Conservation (phyloP, 2,888 invertebrate genomes). For the Eupeodes latifasciatus region DNA sequence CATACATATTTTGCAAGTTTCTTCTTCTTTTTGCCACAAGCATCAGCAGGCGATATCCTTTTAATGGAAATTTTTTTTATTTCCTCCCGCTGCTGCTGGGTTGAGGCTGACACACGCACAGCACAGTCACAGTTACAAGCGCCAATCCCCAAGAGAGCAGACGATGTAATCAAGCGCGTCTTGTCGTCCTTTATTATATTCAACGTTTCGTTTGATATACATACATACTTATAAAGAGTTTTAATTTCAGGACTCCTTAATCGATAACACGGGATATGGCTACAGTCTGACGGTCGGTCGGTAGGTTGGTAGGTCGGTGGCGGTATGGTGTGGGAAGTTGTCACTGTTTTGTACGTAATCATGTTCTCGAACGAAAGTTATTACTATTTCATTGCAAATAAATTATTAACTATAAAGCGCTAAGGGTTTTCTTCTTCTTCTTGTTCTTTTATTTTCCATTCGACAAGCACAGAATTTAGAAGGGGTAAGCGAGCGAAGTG, state of each 20-base stretch:
- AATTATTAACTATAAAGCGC: constrained; percentile 52
- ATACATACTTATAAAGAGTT: constrained; percentile 35
- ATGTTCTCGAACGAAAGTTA: constrained; percentile 58
- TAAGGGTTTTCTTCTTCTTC: constrained; percentile 11
- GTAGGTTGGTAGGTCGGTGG: not conserved
- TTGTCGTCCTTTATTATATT: constrained; percentile 24
- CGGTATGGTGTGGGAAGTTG: constrained; percentile 25
- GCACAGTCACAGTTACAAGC: constrained; percentile 21
- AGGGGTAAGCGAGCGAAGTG: too few relatives aligned
- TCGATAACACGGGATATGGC: constrained; percentile 60
- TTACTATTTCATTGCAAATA: constrained; percentile 66
- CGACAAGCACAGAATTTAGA: too few relatives aligned
- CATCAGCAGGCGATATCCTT: constrained; percentile 44
- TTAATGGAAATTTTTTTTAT: constrained; percentile 35
- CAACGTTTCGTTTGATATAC: constrained; percentile 2
- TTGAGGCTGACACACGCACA: too few relatives aligned
- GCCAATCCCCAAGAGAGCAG: constrained; percentile 50
- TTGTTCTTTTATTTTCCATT: not conserved
- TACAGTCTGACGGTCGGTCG: constrained; percentile 50
- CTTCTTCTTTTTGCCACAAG: constrained; percentile 51
- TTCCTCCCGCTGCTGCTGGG: constrained; percentile 21
- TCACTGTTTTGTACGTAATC: constrained; percentile 54
- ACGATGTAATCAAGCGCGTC: constrained; percentile 53
- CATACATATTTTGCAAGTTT: constrained; percentile 35
- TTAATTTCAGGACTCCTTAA: constrained; percentile 62